A percentile compares a stretch with the other conserved stretches of the same genome.
Evolutionary conservation across 2,888 invertebrate genomes (phyloP).

Genomic region (Dinocampus coccinellae): DNA sequence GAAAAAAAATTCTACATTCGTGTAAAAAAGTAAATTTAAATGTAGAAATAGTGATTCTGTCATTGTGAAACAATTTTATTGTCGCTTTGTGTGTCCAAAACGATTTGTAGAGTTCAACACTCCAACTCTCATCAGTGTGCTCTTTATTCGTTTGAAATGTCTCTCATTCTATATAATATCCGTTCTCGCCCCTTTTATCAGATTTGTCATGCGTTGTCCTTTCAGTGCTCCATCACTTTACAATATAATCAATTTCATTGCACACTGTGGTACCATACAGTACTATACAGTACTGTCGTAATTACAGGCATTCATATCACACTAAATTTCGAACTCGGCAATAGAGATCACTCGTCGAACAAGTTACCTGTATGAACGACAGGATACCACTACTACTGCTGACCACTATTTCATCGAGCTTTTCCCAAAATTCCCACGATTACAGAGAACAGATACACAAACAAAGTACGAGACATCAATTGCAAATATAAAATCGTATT

Average conservation of each 20-base stretch:
- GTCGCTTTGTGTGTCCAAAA: too few species aligned
- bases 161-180: not conserved
- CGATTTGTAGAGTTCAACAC: too few species aligned
- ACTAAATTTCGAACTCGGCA: slow-evolving; percentile 64
- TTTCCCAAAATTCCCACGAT: too few species aligned
- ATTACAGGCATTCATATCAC: slow-evolving; percentile 69
- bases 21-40: too few species aligned
- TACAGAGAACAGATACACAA: too few species aligned
- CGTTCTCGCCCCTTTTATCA: not conserved
- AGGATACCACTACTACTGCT: slow-evolving; percentile 11
- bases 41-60: too few species aligned
- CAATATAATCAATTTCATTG: slow-evolving; percentile 49
- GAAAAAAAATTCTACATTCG: too few species aligned
- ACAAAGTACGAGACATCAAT: too few species aligned
- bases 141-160: slow-evolving; percentile 3
- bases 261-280: slow-evolving; percentile 39
- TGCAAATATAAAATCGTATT: too few species aligned
- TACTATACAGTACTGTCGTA: slow-evolving; percentile 63
- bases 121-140: too few species aligned
- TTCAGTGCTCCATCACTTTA: slow-evolving; percentile 57
- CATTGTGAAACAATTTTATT: too few species aligned
- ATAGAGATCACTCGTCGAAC: slow-evolving; percentile 29
- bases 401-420: too few species aligned
- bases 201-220: slow-evolving; percentile 41
- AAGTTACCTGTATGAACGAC: slow-evolving; percentile 17